These are phyloP conservation scores for Chrysolina haemoptera DNA, from an alignment of 2,888 invertebrate genomes.

Conservation along the genomic window DNA sequence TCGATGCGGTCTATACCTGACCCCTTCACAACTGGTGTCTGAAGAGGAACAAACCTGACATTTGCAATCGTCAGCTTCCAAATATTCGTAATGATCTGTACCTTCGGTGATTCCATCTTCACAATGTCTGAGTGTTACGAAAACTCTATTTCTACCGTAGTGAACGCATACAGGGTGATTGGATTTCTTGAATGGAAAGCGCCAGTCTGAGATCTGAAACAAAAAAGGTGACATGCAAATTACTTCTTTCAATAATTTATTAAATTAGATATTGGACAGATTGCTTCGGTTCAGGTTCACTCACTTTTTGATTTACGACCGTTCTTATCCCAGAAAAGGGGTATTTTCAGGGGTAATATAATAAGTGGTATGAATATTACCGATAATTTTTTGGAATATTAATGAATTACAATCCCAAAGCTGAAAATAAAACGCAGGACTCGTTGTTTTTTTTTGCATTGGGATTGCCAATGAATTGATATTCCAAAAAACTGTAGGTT, in stretches of 20 bases:
- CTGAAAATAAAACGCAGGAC: too few species aligned
- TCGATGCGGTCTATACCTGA: conserved; percentile 71
- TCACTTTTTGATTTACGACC: too few species aligned
- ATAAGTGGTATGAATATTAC: too few species aligned
- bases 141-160: conserved; percentile 77
- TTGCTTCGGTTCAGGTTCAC: too few species aligned
- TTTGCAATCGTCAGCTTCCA: conserved; percentile 84
- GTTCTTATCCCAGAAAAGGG: too few species aligned
- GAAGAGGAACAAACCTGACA: conserved; percentile 81
- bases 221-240: background rate
- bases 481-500: too few species aligned
- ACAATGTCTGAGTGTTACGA: conserved; percentile 80
- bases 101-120: conserved; percentile 81
- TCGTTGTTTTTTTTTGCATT: too few species aligned
- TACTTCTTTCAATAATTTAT: background rate
- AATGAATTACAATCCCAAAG: too few species aligned
- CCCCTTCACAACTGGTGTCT: conserved; percentile 81
- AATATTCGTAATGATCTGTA: conserved; percentile 79
- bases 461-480: too few species aligned
- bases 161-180: conserved; percentile 91
- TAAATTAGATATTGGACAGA: too few species aligned
- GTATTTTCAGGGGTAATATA: too few species aligned
- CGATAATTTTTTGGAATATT: too few species aligned
- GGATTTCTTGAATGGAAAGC: conserved; percentile 89
- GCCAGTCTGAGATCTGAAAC: conserved; percentile 85